These are phyloP conservation scores for Ectemnius continuus DNA, from an alignment of 2,888 invertebrate genomes.

Conservation along the genomic window DNA sequence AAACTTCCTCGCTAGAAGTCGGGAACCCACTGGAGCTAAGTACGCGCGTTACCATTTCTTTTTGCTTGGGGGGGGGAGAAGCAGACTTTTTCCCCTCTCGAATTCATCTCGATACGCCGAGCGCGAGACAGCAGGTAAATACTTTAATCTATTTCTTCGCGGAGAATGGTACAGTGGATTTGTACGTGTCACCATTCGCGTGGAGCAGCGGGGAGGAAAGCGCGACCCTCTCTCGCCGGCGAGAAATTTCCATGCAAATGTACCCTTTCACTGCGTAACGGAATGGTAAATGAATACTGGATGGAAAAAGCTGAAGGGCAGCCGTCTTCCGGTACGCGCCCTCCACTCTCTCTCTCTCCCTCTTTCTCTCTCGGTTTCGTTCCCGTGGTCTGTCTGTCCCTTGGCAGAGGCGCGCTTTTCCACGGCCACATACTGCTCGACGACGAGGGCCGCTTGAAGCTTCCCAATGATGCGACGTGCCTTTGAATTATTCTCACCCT, in stretches of 20 bases:
- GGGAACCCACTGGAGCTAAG: constrained; percentile 21
- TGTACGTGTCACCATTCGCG: constrained; percentile 51
- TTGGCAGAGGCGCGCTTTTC: neutral
- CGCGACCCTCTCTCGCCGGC: too few relatives aligned
- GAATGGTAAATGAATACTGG: constrained; percentile 52
- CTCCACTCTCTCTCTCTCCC: neutral
- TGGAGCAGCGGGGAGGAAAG: constrained; percentile 32
- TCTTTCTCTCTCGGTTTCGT: neutral
- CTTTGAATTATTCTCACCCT: constrained; percentile 39
- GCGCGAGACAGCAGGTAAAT: constrained; percentile 36
- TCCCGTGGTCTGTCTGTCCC: neutral
- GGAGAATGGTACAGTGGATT: constrained; percentile 52
- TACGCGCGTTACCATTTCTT: constrained; percentile 28
- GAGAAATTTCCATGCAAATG: constrained; percentile 60
- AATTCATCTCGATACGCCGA: constrained; percentile 33
- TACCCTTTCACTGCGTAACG: constrained; percentile 44
- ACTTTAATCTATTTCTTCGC: constrained; percentile 54
- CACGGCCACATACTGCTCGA: constrained; percentile 7
- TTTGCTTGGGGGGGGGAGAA: neutral
- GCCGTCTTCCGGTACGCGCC: constrained; percentile 10
- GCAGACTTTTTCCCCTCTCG: constrained; percentile 9
- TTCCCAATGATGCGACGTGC: constrained; percentile 24
- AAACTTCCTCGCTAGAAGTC: too few relatives aligned
- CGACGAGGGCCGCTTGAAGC: constrained; percentile 15
- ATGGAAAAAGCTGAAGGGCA: constrained; percentile 43